Base-by-base conservation (phyloP, 2,888 invertebrate species). In the Rhodophaea formosa region DNA sequence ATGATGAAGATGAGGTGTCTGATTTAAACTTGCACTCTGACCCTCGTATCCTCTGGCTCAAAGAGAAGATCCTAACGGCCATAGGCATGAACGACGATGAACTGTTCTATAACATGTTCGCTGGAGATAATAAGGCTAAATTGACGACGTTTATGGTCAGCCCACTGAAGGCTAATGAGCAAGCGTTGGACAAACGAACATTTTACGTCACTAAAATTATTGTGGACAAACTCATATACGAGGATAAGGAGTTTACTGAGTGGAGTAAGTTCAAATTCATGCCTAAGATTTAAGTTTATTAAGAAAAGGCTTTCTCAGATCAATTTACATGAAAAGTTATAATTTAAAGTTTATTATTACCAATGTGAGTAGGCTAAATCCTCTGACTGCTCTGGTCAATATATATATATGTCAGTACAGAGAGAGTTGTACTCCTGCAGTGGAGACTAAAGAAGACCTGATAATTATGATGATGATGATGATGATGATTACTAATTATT, bases 231-330 rank as follows among this genome's bases (percentile, higher is more conserved):
- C 84, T 95, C 8, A 88, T 91, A 57, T 84, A 91, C 72, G 92
- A 95, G 15, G 95, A 96, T 71, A 95, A 95, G 74, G 96, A 96
- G 80, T 93, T 96, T 60, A 92, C 94, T 66, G 95, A 96, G 85
- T 94, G 95, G 92, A 94, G 96, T 96, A 87, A 93, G 92, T 82
- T 39, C 12, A n/a, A n/a, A 54, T 56, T 29, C 0, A 39, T 23
- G n/a, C n/a, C n/a, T 23, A 23, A 23, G 23, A 23, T 23, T 23
- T 5, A 23, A 23, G 23, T 5, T 23, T 23, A 23, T 23, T 23
- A 23, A 5, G 23, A 23, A 23, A n/a, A n/a, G n/a, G n/a, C 23
- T 23, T 23, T 23, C 5, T 23, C 23, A 23, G n/a, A n/a, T n/a
- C n/a, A n/a, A n/a, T n/a, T n/a, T n/a, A n/a, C n/a, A n/a, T n/a